These are phyloP conservation scores for Rhogogaster chlorosoma DNA, from an alignment of 2,888 invertebrate species.

Conservation along the genomic window DNA sequence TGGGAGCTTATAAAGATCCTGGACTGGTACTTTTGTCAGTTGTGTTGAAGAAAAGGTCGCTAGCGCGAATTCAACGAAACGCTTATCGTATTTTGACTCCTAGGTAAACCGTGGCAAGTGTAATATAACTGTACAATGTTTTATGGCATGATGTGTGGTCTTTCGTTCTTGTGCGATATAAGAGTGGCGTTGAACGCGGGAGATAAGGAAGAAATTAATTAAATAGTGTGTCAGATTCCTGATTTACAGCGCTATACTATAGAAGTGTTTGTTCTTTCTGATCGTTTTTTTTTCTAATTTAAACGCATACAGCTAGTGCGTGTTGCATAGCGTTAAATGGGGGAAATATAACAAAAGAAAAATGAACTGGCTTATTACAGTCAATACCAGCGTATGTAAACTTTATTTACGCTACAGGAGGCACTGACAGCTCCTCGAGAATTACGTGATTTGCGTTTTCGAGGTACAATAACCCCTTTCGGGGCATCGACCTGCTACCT, in stretches of 20 bases:
- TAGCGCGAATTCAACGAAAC: neutral
- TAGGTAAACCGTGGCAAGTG: neutral
- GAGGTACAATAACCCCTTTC: slow-evolving; percentile 43
- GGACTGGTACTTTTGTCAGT: neutral
- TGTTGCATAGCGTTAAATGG: neutral
- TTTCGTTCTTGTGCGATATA: neutral
- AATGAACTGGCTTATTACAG: neutral
- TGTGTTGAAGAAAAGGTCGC: neutral
- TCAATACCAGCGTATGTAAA: neutral
- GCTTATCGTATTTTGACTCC: slow-evolving; percentile 33
- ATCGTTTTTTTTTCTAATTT: neutral
- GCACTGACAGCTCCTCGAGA: slow-evolving; percentile 26
- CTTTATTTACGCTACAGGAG: slow-evolving; percentile 4
- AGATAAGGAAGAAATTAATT: neutral
- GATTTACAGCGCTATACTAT: neutral
- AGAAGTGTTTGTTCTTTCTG: neutral
- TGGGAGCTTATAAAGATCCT: neutral
- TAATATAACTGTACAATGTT: slow-evolving; percentile 14
- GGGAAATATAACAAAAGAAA: neutral
- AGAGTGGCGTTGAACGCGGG: neutral
- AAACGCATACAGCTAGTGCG: neutral
- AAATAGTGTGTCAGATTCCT: slow-evolving; percentile 12
- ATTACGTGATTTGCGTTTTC: slow-evolving; percentile 47
- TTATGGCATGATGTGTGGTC: slow-evolving; percentile 6
- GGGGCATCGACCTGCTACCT: slow-evolving; percentile 16